Conservation (phyloP, 2,888 invertebrate genomes). For the Altica lythri region DNA sequence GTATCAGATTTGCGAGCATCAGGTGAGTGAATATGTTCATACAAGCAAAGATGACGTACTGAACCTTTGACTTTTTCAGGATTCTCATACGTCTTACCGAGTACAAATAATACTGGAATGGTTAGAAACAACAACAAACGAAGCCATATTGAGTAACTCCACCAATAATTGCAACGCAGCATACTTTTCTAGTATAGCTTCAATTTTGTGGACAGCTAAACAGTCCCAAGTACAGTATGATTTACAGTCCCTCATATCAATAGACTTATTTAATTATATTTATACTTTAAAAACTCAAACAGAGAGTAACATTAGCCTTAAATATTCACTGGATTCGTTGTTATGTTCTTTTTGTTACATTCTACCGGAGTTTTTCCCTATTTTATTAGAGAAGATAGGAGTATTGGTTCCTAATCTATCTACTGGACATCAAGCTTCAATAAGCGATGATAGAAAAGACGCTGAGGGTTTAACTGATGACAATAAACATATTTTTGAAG, state of each 20-base stretch:
- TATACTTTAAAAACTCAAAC: slow-evolving; percentile 78
- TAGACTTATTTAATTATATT: slow-evolving; percentile 76
- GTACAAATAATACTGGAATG: slow-evolving; percentile 73
- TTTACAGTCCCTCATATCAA: slow-evolving; percentile 70
- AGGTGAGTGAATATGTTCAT: slow-evolving; percentile 47
- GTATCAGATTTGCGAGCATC: slow-evolving; percentile 74
- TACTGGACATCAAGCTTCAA: slow-evolving; percentile 61
- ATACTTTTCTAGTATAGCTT: slow-evolving; percentile 78
- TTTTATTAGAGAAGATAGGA: slow-evolving; percentile 74
- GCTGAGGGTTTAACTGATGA: slow-evolving; percentile 71
- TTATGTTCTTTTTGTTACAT: slow-evolving; percentile 87
- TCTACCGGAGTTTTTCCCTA: slow-evolving; percentile 75
- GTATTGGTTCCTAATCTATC: slow-evolving; percentile 62
- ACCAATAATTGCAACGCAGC: slow-evolving; percentile 59
- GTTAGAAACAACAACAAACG: slow-evolving; percentile 66
- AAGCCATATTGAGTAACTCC: slow-evolving; percentile 54
- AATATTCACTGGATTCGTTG: slow-evolving; percentile 83
- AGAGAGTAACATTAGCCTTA: slow-evolving; percentile 72
- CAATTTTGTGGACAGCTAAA: slow-evolving; percentile 78
- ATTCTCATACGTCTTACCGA: slow-evolving; percentile 64
- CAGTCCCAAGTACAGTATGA: slow-evolving; percentile 67
- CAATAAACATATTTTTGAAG: slow-evolving; percentile 62
- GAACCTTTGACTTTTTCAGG: slow-evolving; percentile 48
- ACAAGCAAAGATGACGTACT: background rate
- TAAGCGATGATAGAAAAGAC: slow-evolving; percentile 64